These are phyloP conservation scores for Heliconius cydno DNA, from an alignment of 2,888 invertebrate genomes.

Conservation along the genomic window DNA sequence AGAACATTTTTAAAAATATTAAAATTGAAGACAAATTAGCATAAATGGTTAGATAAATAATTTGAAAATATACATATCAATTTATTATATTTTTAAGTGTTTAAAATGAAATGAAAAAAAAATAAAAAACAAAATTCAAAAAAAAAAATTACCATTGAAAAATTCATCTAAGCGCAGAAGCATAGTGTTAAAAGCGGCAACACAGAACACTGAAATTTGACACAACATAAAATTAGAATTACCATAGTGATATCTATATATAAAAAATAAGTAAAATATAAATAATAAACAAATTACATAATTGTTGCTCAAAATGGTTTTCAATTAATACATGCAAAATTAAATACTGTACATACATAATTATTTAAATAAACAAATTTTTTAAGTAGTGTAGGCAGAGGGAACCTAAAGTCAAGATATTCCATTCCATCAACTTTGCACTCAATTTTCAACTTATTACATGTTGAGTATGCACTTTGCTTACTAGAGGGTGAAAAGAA, in stretches of 20 bases:
- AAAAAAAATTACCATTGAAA: slow-evolving; percentile 45
- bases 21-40: background rate
- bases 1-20: no score
- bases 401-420: no score
- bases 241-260: slow-evolving; percentile 1
- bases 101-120: background rate
- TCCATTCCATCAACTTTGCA: no score
- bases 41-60: background rate
- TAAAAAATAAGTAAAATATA: slow-evolving; percentile 1
- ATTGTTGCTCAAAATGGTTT: background rate
- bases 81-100: background rate
- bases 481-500: background rate
- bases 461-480: background rate
- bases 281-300: background rate
- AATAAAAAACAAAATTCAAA: slow-evolving; percentile 24
- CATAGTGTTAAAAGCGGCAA: slow-evolving; percentile 45
- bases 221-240: slow-evolving; percentile 38
- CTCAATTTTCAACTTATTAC: no score
- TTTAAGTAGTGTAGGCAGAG: no score
- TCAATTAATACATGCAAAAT: background rate
- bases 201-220: slow-evolving; percentile 45
- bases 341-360: background rate
- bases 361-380: no score
- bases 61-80: background rate
- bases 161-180: slow-evolving; percentile 43